Evolutionary conservation across 2,113 vertebrate species (phyloP).

Genomic region (Diadophis punctatus): DNA sequence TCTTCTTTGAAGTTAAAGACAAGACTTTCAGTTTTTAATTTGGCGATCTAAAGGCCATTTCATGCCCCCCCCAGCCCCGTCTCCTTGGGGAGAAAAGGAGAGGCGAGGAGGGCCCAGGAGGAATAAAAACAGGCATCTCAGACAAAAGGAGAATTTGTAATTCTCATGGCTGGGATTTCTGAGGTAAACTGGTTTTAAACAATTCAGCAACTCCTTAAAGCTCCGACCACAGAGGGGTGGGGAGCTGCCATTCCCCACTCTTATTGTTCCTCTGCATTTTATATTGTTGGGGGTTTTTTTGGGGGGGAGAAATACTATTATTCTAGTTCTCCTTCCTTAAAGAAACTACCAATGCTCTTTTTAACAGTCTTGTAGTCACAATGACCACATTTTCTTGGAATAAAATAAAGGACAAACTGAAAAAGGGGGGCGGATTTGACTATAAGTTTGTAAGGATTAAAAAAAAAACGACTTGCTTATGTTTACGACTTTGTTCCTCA

Average conservation of each 20-base stretch:
- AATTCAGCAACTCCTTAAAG: not conserved
- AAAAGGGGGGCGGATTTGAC: not conserved
- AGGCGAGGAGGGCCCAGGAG: too few relatives aligned
- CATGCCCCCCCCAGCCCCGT: not conserved
- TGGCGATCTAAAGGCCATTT: slow-evolving; percentile 4
- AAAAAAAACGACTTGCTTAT: not conserved
- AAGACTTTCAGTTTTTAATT: not conserved
- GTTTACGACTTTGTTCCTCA: not conserved
- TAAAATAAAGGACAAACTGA: not conserved
- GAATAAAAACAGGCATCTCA: not conserved
- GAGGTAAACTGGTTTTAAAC: not conserved
- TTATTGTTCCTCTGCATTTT: not conserved
- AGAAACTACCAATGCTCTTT: not conserved
- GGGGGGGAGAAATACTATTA: not conserved
- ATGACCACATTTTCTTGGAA: too few relatives aligned
- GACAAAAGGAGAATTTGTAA: not conserved
- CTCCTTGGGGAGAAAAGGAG: not conserved
- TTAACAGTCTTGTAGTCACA: not conserved
- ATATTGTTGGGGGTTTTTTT: not conserved
- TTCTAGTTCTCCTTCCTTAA: not conserved
- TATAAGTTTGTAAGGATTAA: not conserved
- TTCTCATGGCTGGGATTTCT: not conserved
- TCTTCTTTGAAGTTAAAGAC: not conserved
- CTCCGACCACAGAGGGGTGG: not conserved
- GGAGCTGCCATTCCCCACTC: not conserved